A percentile compares a stretch with the other conserved stretches of the same genome.
Conservation (phyloP, 2,888 invertebrate genomes). For the Ormyrus thymus region DNA sequence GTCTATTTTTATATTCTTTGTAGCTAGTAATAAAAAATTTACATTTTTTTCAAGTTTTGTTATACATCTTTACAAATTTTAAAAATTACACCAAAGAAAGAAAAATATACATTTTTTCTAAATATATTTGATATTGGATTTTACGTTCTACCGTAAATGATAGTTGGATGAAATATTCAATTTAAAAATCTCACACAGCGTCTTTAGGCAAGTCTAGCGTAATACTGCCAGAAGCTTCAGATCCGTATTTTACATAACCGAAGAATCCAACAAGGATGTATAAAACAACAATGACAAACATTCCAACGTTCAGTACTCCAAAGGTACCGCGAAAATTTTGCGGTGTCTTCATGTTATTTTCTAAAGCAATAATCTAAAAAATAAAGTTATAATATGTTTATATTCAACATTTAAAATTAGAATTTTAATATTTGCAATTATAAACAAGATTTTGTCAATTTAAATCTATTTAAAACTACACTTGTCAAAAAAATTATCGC, state of each 20-base stretch:
- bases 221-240: constrained; percentile 82
- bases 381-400: constrained; percentile 35
- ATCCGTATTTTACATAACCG: constrained; percentile 89
- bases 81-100: too few relatives aligned
- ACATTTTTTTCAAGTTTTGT: too few relatives aligned
- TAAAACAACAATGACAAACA: constrained; percentile 84
- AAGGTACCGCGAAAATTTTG: constrained; percentile 84
- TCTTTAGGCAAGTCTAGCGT: constrained; percentile 86
- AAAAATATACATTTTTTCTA: too few relatives aligned
- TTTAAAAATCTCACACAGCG: constrained; percentile 75
- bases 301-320: constrained; percentile 89
- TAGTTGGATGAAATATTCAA: constrained; percentile 42
- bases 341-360: constrained; percentile 92
- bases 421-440: too few relatives aligned
- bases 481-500: too few relatives aligned
- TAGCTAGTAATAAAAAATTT: too few relatives aligned
- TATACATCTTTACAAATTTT: too few relatives aligned
- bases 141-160: constrained; percentile 38
- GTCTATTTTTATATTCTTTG: too few relatives aligned
- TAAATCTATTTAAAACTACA: too few relatives aligned
- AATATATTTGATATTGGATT: not conserved
- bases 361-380: constrained; percentile 89
- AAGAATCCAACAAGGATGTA: constrained; percentile 89
- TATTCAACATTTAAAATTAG: too few relatives aligned
- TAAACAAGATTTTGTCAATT: too few relatives aligned